Percentiles rank a stretch among this genome's conserved stretches.
phyloP scores from a whole-genome alignment of 2,113 vertebrate genomes.

The Pelecanoides urinatrix region DNA sequence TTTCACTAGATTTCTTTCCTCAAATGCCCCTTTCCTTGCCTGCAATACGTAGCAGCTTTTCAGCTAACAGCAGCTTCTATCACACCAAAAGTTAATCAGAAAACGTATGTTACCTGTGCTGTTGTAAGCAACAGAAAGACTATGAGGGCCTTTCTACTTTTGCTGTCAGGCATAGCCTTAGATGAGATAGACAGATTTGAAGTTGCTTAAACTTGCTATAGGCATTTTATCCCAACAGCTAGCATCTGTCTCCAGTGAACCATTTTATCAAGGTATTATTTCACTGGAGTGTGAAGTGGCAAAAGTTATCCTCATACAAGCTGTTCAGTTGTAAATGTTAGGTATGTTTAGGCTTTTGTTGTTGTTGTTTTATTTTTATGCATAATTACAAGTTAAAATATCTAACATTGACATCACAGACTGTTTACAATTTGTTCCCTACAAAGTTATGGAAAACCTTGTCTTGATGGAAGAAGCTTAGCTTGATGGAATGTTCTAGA shows the following conservation, averaged over 20 bases:
- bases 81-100: constrained; percentile 35
- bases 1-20: background rate
- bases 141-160: background rate
- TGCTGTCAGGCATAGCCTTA: constrained; percentile 20
- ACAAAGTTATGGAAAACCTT: background rate
- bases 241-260: constrained; percentile 62
- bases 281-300: constrained; percentile 46
- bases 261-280: constrained; percentile 56
- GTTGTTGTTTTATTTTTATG: background rate
- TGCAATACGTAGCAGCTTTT: background rate
- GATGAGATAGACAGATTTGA: background rate
- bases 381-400: background rate
- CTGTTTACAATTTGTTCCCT: background rate
- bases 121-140: background rate
- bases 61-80: background rate
- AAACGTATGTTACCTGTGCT: constrained; percentile 18
- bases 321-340: background rate
- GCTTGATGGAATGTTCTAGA: background rate
- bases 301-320: constrained; percentile 7
- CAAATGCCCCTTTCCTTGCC: background rate
- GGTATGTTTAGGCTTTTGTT: background rate
- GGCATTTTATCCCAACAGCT: constrained; percentile 35
- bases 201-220: constrained; percentile 32
- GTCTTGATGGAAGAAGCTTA: background rate
- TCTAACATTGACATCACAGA: background rate